Conservation (phyloP, 2,113 vertebrate species). For the Spheniscus mendiculus region DNA sequence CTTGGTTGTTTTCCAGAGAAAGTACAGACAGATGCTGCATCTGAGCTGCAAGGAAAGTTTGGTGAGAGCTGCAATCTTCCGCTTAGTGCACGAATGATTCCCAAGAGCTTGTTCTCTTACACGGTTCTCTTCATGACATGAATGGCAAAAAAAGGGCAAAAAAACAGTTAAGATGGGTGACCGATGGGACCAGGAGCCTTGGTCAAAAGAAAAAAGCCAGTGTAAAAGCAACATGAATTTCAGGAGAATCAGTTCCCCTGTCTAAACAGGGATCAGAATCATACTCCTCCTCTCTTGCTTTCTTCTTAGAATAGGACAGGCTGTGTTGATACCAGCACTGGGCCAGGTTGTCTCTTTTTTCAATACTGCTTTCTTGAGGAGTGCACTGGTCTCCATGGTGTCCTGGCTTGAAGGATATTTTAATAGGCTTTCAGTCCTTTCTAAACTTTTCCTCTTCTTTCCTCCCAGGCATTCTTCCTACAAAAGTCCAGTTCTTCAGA, state of each 20-base stretch:
- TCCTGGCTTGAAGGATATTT: background rate
- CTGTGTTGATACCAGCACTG: background rate
- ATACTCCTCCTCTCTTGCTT: background rate
- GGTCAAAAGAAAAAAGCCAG: background rate
- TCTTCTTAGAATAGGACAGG: background rate
- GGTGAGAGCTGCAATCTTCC: background rate
- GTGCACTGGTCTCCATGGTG: background rate
- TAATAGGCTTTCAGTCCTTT: background rate
- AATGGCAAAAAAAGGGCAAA: background rate
- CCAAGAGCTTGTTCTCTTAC: background rate
- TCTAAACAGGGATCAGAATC: background rate
- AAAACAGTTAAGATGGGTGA: background rate
- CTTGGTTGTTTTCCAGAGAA: background rate
- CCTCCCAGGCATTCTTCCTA: background rate
- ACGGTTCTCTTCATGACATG: background rate
- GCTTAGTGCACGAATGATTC: background rate
- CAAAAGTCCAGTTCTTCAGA: background rate
- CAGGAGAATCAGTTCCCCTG: background rate
- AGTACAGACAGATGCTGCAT: background rate
- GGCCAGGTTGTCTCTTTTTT: background rate
- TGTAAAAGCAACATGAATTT: background rate
- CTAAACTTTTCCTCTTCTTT: background rate
- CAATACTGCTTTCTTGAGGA: background rate
- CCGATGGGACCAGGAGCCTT: rapidly evolving
- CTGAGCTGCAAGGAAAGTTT: background rate